phyloP scores from a whole-genome alignment of 2,113 vertebrate genomes.

The Antigone vipio region DNA sequence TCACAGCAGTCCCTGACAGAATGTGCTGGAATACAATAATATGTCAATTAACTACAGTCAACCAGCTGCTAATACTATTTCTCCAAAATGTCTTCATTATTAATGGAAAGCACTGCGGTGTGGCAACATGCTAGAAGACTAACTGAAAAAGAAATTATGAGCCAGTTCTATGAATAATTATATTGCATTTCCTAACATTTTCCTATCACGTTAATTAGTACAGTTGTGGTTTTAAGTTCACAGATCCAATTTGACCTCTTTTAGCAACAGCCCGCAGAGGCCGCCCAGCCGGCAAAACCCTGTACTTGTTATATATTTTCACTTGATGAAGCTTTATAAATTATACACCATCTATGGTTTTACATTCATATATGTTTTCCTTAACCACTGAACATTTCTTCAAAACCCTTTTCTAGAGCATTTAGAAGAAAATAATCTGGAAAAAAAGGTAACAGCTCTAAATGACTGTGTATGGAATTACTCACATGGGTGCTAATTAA shows the following conservation, averaged over 20 bases:
- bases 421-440: not conserved
- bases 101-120: slow-evolving; percentile 57
- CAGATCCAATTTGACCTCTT: slow-evolving; percentile 43
- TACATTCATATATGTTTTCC: not conserved
- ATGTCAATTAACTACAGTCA: slow-evolving; percentile 68
- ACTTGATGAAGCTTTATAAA: not conserved
- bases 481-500: not conserved
- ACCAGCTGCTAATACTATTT: slow-evolving; percentile 65
- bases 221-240: slow-evolving; percentile 30
- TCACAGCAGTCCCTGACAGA: slow-evolving; percentile 48
- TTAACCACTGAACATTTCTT: not conserved
- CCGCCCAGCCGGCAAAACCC: slow-evolving; percentile 14
- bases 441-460: not conserved
- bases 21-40: slow-evolving; percentile 66
- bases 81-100: slow-evolving; percentile 64
- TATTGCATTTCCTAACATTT: slow-evolving; percentile 24
- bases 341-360: not conserved
- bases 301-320: not conserved
- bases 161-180: slow-evolving; percentile 47
- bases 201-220: not conserved
- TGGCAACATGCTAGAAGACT: slow-evolving; percentile 23
- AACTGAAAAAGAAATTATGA: slow-evolving; percentile 48
- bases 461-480: not conserved
- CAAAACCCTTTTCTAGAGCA: not conserved
- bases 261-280: slow-evolving; percentile 24